Evolutionary conservation across 2,113 vertebrate genomes (phyloP).

Genomic region (Eubucco bourcierii): DNA sequence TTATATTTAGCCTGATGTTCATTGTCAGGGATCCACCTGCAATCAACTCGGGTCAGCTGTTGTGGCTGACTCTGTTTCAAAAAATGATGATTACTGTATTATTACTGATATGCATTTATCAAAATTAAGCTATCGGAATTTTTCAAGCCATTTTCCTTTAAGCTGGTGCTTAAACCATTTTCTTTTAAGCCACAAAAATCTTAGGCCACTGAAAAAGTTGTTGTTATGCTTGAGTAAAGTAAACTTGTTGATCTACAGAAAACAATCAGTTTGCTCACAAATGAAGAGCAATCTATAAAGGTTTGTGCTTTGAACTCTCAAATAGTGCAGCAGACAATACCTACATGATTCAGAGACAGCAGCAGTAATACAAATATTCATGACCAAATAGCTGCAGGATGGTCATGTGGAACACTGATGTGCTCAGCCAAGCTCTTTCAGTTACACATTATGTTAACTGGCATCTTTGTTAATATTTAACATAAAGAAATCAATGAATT

Average conservation of each 20-base stretch:
- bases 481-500: background rate
- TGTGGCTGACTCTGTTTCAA: background rate
- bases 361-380: background rate
- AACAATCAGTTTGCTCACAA: background rate
- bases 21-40: too few relatives aligned
- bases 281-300: background rate
- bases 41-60: too few relatives aligned
- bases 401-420: background rate
- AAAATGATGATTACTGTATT: background rate
- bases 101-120: background rate
- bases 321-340: background rate
- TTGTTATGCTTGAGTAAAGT: background rate
- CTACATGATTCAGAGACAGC: background rate
- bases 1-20: too few relatives aligned
- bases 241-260: background rate
- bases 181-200: background rate
- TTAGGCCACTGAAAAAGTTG: background rate
- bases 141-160: background rate
- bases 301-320: background rate
- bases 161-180: background rate
- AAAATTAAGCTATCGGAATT: background rate
- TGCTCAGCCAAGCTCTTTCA: background rate
- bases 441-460: background rate
- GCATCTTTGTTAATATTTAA: background rate
- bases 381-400: background rate